Evolutionary conservation across 2,797 vertebrate species (phyloP).

Genomic region (Clarias laeviceps): DNA sequence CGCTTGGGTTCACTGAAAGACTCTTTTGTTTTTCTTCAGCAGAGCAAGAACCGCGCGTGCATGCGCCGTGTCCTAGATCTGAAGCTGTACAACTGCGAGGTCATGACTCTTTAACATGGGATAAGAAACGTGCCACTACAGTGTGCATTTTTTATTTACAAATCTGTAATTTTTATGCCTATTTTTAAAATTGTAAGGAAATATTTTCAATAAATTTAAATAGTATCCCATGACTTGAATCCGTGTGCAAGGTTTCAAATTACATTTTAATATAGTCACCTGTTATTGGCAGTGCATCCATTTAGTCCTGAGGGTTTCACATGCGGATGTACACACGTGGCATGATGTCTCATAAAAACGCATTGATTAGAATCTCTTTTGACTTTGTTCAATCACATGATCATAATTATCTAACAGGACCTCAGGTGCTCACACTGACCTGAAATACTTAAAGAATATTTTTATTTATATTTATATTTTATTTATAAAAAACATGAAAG

Average conservation of each 20-base stretch:
- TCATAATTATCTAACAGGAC: background rate
- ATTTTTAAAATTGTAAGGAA: no score
- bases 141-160: background rate
- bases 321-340: background rate
- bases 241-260: background rate
- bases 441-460: background rate
- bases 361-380: no score
- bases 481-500: slow-evolving; percentile 1
- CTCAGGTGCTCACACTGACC: no score
- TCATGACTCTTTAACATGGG: background rate
- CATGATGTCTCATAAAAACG: background rate
- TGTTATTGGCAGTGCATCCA: background rate
- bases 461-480: no score
- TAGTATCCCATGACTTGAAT: background rate
- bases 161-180: background rate
- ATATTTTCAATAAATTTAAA: background rate
- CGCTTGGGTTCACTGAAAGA: slow-evolving; percentile 25
- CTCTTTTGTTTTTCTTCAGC: slow-evolving; percentile 50
- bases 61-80: slow-evolving; percentile 7
- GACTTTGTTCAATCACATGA: no score
- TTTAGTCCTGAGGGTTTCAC: slow-evolving; percentile 68
- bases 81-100: background rate
- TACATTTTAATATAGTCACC: background rate
- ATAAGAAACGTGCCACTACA: background rate
- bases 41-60: slow-evolving; percentile 21